phyloP scores from a whole-genome alignment of 2,797 vertebrate genomes.

The Pachyuromys duprasi region DNA sequence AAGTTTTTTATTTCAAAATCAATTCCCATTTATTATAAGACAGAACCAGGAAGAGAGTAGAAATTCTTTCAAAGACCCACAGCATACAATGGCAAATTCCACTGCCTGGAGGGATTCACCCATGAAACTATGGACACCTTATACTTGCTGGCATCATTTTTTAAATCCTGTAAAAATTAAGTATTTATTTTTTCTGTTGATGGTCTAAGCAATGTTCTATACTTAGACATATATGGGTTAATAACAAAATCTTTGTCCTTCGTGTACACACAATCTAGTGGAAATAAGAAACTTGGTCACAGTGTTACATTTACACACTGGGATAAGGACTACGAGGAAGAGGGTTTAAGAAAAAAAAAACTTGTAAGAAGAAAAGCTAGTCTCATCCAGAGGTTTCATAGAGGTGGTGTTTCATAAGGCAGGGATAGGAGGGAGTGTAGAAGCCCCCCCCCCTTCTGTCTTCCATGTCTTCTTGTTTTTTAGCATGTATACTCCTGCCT shows the following conservation, averaged over 20 bases:
- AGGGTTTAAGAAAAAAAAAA: not conserved
- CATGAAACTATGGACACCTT: not conserved
- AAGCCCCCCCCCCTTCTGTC: not conserved
- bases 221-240: not conserved
- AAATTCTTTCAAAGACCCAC: not conserved
- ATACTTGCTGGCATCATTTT: not conserved
- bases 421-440: not conserved
- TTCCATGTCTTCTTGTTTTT: no score
- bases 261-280: not conserved
- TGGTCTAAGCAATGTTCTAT: not conserved
- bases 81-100: not conserved
- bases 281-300: not conserved
- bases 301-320: not conserved
- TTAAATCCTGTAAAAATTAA: not conserved
- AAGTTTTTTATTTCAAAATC: not conserved
- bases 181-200: not conserved
- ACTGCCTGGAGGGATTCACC: not conserved
- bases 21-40: not conserved
- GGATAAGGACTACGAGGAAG: no score
- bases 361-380: not conserved
- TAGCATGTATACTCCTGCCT: not conserved
- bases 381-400: not conserved
- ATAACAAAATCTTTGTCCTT: not conserved
- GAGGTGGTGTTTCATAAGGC: not conserved
- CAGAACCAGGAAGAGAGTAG: not conserved